Conservation (phyloP, 2,888 invertebrate genomes). For the Serrognathus titanus region DNA sequence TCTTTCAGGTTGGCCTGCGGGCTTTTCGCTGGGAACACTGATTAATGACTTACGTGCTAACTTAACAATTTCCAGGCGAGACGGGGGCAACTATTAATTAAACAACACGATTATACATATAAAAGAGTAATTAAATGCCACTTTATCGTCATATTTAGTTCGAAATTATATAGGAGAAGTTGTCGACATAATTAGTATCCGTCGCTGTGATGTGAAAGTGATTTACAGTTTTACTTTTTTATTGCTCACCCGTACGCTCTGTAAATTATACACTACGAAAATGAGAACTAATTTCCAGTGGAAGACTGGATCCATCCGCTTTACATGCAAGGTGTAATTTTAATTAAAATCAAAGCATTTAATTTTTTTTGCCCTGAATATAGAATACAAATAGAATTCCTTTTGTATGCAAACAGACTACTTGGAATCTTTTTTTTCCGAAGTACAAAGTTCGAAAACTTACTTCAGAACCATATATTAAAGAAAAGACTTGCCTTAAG, state of each 20-base stretch:
- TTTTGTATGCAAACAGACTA: too few relatives aligned
- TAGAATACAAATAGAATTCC: too few relatives aligned
- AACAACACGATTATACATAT: conserved; percentile 38
- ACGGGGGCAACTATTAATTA: conserved; percentile 41
- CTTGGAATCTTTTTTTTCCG: too few relatives aligned
- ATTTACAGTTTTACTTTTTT: conserved; percentile 7
- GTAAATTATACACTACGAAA: too few relatives aligned
- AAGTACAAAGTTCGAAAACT: too few relatives aligned
- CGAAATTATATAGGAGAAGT: conserved; percentile 17
- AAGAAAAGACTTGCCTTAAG: too few relatives aligned
- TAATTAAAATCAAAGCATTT: too few relatives aligned
- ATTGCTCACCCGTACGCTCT: not conserved
- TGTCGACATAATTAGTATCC: conserved; percentile 15
- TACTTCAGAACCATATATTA: too few relatives aligned
- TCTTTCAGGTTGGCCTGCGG: conserved; percentile 18
- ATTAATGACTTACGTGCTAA: conserved; percentile 42
- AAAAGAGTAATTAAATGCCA: conserved; percentile 41
- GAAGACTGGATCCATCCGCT: too few relatives aligned
- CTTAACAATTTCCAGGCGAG: conserved; percentile 40
- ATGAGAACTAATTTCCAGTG: too few relatives aligned
- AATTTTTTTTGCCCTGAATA: too few relatives aligned
- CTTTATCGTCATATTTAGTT: conserved; percentile 34
- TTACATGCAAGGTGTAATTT: too few relatives aligned
- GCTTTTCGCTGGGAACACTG: conserved; percentile 33
- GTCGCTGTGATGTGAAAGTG: conserved; percentile 10